phyloP scores from a whole-genome alignment of 2,797 vertebrate species.

The Craterocephalus amniculus region DNA sequence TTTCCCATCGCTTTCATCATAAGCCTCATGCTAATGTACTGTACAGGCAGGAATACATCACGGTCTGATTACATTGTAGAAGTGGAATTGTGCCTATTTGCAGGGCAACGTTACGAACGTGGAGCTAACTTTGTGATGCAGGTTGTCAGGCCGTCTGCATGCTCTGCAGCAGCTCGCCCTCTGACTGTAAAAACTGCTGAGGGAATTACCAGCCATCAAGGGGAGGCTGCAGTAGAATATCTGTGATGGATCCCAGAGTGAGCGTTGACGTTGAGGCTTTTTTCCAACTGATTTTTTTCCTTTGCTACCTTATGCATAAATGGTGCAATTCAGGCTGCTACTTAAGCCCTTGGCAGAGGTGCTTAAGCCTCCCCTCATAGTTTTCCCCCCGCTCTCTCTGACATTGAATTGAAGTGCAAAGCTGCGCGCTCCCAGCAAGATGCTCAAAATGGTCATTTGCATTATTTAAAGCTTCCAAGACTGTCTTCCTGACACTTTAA shows the following conservation, averaged over 20 bases:
- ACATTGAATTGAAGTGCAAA: slow-evolving; percentile 72
- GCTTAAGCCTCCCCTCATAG: slow-evolving; percentile 65
- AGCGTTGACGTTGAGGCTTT: slow-evolving; percentile 54
- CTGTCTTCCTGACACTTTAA: slow-evolving; percentile 17
- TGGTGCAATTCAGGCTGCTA: slow-evolving; percentile 67
- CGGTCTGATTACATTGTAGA: slow-evolving; percentile 65
- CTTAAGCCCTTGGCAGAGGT: slow-evolving; percentile 66
- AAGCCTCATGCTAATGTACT: slow-evolving; percentile 61
- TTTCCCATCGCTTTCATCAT: slow-evolving; percentile 67
- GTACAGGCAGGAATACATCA: slow-evolving; percentile 45
- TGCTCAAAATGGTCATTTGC: slow-evolving; percentile 50
- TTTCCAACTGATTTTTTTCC: slow-evolving; percentile 37
- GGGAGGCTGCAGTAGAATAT: slow-evolving; percentile 65
- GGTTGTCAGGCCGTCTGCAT: slow-evolving; percentile 63
- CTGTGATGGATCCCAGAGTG: slow-evolving; percentile 68
- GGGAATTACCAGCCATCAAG: slow-evolving; percentile 69
- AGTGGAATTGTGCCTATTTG: slow-evolving; percentile 71
- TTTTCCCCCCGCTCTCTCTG: slow-evolving; percentile 58
- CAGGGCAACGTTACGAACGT: slow-evolving; percentile 56
- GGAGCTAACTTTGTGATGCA: slow-evolving; percentile 48
- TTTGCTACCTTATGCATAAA: slow-evolving; percentile 66
- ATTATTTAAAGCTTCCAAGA: slow-evolving; percentile 49
- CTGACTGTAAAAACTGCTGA: slow-evolving; percentile 50
- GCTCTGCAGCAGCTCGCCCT: slow-evolving; percentile 53
- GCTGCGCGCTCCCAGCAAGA: slow-evolving; percentile 40